Evolutionary conservation across 2,113 vertebrate genomes (phyloP).

Genomic region (Macrotis lagotis): DNA sequence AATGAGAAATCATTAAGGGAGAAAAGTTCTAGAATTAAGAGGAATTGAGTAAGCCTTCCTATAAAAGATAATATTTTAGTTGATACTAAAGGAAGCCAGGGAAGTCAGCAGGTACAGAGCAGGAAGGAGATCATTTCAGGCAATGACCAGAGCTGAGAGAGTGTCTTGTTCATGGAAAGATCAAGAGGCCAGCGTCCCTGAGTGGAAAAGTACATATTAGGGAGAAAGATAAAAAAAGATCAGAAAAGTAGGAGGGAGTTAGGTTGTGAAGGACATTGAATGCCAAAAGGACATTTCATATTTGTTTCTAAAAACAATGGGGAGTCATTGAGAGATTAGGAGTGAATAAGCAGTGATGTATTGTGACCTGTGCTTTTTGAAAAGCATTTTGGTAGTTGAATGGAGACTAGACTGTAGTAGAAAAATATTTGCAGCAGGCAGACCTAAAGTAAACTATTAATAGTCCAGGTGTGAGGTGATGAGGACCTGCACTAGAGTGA

Average conservation of each 20-base stretch:
- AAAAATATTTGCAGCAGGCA: background rate
- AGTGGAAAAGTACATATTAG: no score
- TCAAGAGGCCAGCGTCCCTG: no score
- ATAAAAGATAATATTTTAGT: background rate
- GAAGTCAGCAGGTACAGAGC: background rate
- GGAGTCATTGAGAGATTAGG: background rate
- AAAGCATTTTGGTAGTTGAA: background rate
- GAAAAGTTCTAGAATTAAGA: background rate
- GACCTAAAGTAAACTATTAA: background rate
- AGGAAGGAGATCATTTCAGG: background rate
- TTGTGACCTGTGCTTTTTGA: background rate
- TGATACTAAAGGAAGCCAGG: background rate
- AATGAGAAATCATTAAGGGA: background rate
- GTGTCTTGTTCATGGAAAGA: background rate
- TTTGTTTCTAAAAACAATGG: background rate
- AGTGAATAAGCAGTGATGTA: accelerated
- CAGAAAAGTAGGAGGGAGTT: no score
- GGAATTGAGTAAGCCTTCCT: background rate
- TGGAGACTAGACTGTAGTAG: background rate
- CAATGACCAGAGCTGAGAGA: background rate
- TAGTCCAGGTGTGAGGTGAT: background rate
- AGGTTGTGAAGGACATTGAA: background rate
- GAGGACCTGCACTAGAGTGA: background rate
- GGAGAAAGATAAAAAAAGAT: no score
- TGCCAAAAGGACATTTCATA: background rate